Evolutionary conservation across 1,140 invertebrate species (phyloP), one percentile per base, ranked within the genome.

Genomic region (Cydia strobilella): DNA sequence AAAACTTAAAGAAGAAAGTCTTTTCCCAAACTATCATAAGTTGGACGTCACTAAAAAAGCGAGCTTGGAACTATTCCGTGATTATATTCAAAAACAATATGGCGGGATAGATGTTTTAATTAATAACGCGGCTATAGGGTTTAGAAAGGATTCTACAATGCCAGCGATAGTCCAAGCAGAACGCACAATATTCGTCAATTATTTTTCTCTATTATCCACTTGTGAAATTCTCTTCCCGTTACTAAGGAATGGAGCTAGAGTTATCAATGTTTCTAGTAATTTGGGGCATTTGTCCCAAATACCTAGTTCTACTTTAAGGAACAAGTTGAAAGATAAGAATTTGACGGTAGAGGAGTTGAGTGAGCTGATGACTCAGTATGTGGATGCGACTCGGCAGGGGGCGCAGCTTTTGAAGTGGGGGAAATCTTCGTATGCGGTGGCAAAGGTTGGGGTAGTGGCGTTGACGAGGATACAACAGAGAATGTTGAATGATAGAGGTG

Each of bases 81-180:
- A 95, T 75, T 95, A 94, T 81, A 80, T 98, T 0, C 92, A 95
- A 82, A 82, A 94, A 25, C 94, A 94, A 31, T 94, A 98, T 87
- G 95, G 94, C 13, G 96, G 96, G 1, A 86, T 98, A 2, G 97
- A 98, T 93, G 80, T 98, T 39, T 89, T 98, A 15, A 94, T 98
- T 0, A 98, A 98, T 84, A 98, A 98, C 94, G 97, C 97, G 71
- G 97, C 95, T 0, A 97, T 97, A 74, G 95, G 96, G 3, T 97
- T 95, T 83, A 96, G 95, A 90, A 76, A 77, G 18, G 86, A 87
- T 75, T 94, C 96, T 0, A 94, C 93, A 1, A 96, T 95, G 75
- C 94, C 96, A 1, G 95, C 95, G 77, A 79, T 86, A 3, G 93
- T 94, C 23, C 96, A 97, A 93, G 97, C 96, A 0, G 94, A 95